A percentile compares a stretch with the other conserved stretches of the same genome.
Evolutionary conservation across 2,888 invertebrate genomes (phyloP).

Genomic region (Pinctada fucata): DNA sequence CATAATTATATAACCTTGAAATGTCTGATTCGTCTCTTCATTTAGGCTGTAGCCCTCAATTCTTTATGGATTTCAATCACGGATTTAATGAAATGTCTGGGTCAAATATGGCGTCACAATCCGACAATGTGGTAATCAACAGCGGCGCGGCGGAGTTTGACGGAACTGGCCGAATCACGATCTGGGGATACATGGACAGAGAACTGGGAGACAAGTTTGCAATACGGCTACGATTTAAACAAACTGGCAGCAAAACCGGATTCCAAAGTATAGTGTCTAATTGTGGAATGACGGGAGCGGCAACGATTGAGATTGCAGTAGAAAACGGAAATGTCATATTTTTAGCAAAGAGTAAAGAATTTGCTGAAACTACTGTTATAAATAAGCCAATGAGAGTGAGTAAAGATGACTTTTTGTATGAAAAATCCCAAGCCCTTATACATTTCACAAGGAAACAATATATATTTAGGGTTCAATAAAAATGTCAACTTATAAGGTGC

Average conservation of each 20-base stretch:
- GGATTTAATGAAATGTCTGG: constrained; percentile 32
- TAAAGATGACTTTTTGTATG: background rate
- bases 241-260: background rate
- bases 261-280: constrained; percentile 30
- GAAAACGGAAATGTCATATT: constrained; percentile 18
- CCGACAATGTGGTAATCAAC: constrained; percentile 12
- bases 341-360: constrained; percentile 25
- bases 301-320: constrained; percentile 27
- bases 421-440: too few species aligned
- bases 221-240: constrained; percentile 29
- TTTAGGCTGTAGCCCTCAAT: constrained; percentile 32
- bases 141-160: constrained; percentile 28
- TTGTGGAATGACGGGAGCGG: constrained; percentile 28
- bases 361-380: background rate
- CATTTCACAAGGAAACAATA: too few species aligned
- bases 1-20: too few species aligned
- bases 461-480: too few species aligned
- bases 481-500: too few species aligned
- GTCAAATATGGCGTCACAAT: constrained; percentile 36
- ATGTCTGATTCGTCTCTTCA: background rate
- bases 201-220: constrained; percentile 36
- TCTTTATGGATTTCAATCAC: constrained; percentile 33
- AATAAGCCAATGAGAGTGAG: constrained; percentile 25
- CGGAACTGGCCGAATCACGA: constrained; percentile 30
- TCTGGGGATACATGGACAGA: constrained; percentile 41